These are phyloP conservation scores for Ceraclea dissimilis DNA, from an alignment of 2,888 invertebrate genomes.

Conservation along the genomic window DNA sequence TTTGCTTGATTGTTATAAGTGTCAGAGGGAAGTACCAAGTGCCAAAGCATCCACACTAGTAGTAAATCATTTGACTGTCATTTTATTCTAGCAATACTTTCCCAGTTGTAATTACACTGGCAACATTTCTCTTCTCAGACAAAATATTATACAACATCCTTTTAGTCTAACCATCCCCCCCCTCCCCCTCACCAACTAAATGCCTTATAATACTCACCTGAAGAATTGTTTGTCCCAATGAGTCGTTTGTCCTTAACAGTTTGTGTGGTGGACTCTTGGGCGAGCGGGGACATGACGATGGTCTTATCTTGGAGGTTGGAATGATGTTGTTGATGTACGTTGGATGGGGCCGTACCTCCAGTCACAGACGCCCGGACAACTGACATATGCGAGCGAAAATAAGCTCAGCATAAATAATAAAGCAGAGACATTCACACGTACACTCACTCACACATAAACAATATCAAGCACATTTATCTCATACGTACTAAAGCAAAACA, in stretches of 20 bases:
- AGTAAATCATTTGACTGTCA: too few species aligned
- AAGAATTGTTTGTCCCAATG: not conserved
- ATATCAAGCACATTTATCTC: not conserved
- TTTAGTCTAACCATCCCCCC: too few species aligned
- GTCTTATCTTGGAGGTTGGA: slow-evolving; percentile 31
- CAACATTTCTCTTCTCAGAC: too few species aligned
- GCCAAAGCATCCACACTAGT: too few species aligned
- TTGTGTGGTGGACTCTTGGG: slow-evolving; percentile 4
- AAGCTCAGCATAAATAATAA: slow-evolving; percentile 38
- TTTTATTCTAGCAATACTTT: too few species aligned
- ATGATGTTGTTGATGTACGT: slow-evolving; percentile 24
- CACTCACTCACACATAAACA: not conserved
- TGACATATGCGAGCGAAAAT: slow-evolving; percentile 35
- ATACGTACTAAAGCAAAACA: slow-evolving; percentile 1
- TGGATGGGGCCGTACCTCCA: slow-evolving; percentile 32
- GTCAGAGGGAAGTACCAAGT: too few species aligned
- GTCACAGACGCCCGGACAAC: slow-evolving; percentile 29
- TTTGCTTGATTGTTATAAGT: too few species aligned
- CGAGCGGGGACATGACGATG: slow-evolving; percentile 6
- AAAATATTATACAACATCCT: too few species aligned
- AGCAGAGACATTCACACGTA: slow-evolving; percentile 28
- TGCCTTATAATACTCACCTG: not conserved
- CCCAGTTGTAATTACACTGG: too few species aligned
- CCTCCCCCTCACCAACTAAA: too few species aligned
- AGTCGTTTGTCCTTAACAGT: slow-evolving; percentile 5